Evolutionary conservation across 1,140 invertebrate genomes (phyloP), one percentile per base, ranked within the genome.

Genomic region (Mactra quadrangularis): DNA sequence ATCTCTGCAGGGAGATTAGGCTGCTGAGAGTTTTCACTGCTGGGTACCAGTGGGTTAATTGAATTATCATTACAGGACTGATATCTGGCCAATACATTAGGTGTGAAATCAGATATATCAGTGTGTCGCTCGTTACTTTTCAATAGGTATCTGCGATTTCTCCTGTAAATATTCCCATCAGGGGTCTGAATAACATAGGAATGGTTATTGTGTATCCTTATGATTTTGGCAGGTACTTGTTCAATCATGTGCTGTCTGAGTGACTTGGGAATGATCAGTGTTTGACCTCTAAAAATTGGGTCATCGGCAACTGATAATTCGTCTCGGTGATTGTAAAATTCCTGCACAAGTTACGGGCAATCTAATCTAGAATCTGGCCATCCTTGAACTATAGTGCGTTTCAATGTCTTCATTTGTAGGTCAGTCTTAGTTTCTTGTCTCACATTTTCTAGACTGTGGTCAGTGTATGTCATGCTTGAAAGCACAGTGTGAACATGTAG

Each of bases 261-360:
- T n/a, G n/a, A n/a, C n/a, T n/a, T n/a, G n/a, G n/a, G n/a, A 55
- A 82, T 66, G 38, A 74, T 31, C 19, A 78, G 17, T n/a, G 53
- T 85, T 19, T 22, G 47, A 59, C 60, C 77, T 41, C 74, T 81
- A 22, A 84, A 38, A 55, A 81, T 60, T 31, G 52, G 52, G 29
- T 55, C 77, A 64, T 68, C 33, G 17, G 13, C 41, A 29, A 35
- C 11, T 15, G 74, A 71, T n/a, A 72, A 38, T 33, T 78, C 66
- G 27, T 85, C 82, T 29, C 84, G 11, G 35, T 68, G 55, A 60
- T 82, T 75, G 71, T 71, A 82, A 45, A 50, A 82, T 47, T 85
- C 84, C n/a, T n/a, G n/a, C n/a, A n/a, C n/a, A n/a, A n/a, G n/a
- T n/a, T n/a, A n/a, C n/a, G n/a, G n/a, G n/a, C n/a, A n/a, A n/a